Conservation (phyloP, 2,113 vertebrate species). For the Malurus alboscapulatus region DNA sequence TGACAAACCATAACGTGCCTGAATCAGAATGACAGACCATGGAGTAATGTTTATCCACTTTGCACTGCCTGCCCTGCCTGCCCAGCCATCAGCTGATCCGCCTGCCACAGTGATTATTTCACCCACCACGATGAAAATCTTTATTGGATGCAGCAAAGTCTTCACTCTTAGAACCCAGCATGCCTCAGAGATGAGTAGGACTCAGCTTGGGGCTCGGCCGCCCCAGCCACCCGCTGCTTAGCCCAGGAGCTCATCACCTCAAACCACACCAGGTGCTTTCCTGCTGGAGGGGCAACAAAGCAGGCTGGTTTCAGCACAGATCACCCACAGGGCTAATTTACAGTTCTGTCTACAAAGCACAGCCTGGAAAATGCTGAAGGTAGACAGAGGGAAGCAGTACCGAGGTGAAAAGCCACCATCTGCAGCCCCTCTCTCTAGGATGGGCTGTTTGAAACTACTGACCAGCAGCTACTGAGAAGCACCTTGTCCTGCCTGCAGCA, state of each 20-base stretch:
- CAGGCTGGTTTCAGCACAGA: not conserved
- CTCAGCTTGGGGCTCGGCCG: not conserved
- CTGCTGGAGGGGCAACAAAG: not conserved
- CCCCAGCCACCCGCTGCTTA: rapidly evolving
- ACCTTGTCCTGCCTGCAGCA: not conserved
- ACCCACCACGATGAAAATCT: conserved; percentile 20
- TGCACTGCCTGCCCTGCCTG: not conserved
- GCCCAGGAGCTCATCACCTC: not conserved
- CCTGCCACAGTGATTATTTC: conserved; percentile 62
- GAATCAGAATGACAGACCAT: conserved; percentile 68
- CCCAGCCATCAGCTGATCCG: conserved; percentile 16
- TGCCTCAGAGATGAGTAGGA: not conserved
- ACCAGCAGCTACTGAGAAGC: not conserved
- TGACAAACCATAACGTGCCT: not conserved
- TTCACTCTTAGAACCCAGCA: not conserved
- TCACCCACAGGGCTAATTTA: not conserved
- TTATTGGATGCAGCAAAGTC: conserved; percentile 10
- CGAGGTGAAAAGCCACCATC: not conserved
- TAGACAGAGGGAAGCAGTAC: not conserved
- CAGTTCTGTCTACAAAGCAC: not conserved
- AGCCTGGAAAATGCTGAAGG: not conserved
- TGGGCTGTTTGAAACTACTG: not conserved
- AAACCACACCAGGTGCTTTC: rapidly evolving
- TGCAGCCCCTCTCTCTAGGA: not conserved
- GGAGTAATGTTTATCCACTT: conserved; percentile 59